Conservation (phyloP, 1,140 invertebrate genomes). For the Stegodyphus dumicola region DNA sequence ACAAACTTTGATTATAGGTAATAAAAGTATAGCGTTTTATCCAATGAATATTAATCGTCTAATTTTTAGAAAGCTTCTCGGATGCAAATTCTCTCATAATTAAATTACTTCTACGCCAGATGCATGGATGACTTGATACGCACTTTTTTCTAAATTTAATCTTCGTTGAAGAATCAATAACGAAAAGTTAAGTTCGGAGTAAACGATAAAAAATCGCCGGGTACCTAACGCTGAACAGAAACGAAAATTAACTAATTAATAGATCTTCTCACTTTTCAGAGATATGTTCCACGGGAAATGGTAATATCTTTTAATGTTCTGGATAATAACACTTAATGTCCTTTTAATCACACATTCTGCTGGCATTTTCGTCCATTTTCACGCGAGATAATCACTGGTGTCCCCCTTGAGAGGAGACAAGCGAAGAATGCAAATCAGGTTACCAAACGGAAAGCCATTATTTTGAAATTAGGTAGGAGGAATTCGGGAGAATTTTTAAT, state of each 20-base stretch:
- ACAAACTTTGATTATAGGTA: too few relatives aligned
- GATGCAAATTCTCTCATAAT: too few relatives aligned
- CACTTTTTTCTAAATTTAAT: too few relatives aligned
- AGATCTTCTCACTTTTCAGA: too few relatives aligned
- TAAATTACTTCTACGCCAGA: too few relatives aligned
- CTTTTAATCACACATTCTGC: conserved; percentile 43
- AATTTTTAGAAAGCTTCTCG: too few relatives aligned
- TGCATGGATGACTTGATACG: too few relatives aligned
- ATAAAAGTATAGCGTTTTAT: too few relatives aligned
- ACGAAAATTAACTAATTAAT: too few relatives aligned
- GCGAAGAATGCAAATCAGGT: conserved; percentile 34
- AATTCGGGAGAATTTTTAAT: conserved; percentile 40
- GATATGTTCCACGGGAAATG: not conserved
- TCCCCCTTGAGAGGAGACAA: not conserved
- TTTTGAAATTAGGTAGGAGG: conserved; percentile 50
- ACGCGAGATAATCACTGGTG: conserved; percentile 26
- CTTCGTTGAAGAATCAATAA: too few relatives aligned
- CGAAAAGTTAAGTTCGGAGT: not conserved
- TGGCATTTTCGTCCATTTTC: conserved; percentile 26
- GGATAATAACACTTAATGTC: conserved; percentile 52
- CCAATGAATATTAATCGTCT: too few relatives aligned
- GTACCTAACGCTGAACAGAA: too few relatives aligned
- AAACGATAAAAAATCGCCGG: not conserved
- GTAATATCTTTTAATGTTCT: conserved; percentile 16
- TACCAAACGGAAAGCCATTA: not conserved